Evolutionary conservation across 2,888 invertebrate species (phyloP).

Genomic region (Scaptomyza tumidula): DNA sequence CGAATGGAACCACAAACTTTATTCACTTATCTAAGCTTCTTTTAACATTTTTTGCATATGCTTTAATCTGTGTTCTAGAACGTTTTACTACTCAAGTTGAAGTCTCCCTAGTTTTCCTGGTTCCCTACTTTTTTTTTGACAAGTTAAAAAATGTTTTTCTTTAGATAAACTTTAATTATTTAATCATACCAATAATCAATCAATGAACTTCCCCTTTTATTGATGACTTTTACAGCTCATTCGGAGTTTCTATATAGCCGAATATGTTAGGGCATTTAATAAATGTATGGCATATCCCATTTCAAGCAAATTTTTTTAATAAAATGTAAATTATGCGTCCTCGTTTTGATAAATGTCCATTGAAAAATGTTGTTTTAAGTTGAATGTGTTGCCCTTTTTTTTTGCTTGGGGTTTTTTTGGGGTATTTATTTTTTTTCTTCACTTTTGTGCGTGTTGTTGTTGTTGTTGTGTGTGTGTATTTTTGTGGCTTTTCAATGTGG

Average conservation of each 20-base stretch:
- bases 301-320: conserved; percentile 62
- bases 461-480: conserved; percentile 27
- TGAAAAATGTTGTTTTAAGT: conserved; percentile 66
- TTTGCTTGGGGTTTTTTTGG: neutral
- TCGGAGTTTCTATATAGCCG: conserved; percentile 5
- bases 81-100: no score
- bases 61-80: no score
- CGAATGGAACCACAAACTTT: no score
- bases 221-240: conserved; percentile 22
- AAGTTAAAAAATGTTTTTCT: no score
- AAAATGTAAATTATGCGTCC: conserved; percentile 77
- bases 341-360: conserved; percentile 73
- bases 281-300: conserved; percentile 29
- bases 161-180: neutral
- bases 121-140: no score
- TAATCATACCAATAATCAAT: neutral
- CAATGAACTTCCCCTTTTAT: neutral
- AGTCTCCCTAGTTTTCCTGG: no score
- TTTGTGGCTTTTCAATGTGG: conserved; percentile 63
- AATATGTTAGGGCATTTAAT: neutral
- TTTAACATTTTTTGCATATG: no score
- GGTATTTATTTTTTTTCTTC: neutral
- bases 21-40: no score
- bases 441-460: conserved; percentile 6
- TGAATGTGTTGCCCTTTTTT: conserved; percentile 48